Base-by-base conservation (phyloP, 2,888 invertebrate genomes). In the Spicauda simplicius region DNA sequence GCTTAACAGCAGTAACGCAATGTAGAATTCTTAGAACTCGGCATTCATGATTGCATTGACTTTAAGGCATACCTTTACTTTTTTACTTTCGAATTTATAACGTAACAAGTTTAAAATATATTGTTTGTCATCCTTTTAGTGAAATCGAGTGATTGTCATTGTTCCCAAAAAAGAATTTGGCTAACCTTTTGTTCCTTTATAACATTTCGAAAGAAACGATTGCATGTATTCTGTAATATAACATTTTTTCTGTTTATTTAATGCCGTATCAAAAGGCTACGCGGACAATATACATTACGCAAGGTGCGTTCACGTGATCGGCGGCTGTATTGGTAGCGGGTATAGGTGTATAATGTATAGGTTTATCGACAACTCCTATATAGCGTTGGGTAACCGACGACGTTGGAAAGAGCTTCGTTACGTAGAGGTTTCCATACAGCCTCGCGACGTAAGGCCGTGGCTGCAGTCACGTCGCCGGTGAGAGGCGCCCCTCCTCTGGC, bases 341-440 rank as follows among this genome's bases (percentile, higher is more conserved):
- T 70, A 84, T 84, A 83, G 82, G 85, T 66, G 64, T 58, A 64
- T 20, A 65, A 5, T 85, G 84, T 73, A 69, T 70, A 71, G 71
- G 72, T 87, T 85, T 90, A 91, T 90, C 86, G 88, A 86, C 85
- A 91, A 87, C 89, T 82, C 80, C 83, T 90, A 90, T 91, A 85
- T 83, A 81, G 84, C 85, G 85, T 92, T 92, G 91, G 84, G 92
- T 91, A 92, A 92, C 88, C 83, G 77, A 74, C 64, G 37, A 57
- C 57, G 52, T 41, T 90, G 87, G 91, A 90, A 91, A 91, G 90
- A 92, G 90, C 88, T 89, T 86, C 86, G 88, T 91, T 91, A 90
- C 91, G 91, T 91, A 88, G 86, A 88, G 81, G 90, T 91, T 91
- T 91, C 90, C 86, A 91, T 91, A 91, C 90, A 91, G 88, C 91